Evolutionary conservation across 2,888 invertebrate genomes (phyloP).

Genomic region (Chesias legatella): DNA sequence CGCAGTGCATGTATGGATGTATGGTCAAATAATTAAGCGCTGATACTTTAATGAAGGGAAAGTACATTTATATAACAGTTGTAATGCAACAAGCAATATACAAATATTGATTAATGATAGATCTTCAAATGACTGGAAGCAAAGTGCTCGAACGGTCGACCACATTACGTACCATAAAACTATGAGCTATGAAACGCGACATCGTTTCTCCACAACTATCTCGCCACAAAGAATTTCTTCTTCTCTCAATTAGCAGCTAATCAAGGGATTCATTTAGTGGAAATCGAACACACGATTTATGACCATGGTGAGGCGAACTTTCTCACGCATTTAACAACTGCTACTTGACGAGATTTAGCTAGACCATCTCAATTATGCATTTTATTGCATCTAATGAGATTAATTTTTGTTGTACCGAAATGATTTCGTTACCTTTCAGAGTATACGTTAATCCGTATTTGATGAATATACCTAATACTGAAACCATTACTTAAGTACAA

Average conservation of each 20-base stretch:
- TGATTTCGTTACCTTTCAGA: too few relatives aligned
- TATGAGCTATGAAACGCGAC: constrained; percentile 40
- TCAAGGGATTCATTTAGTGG: constrained; percentile 66
- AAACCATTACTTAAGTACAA: too few relatives aligned
- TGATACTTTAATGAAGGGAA: constrained; percentile 44
- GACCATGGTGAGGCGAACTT: constrained; percentile 48
- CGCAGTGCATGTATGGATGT: constrained; percentile 3
- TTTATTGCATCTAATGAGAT: constrained; percentile 34
- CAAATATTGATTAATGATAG: constrained; percentile 60
- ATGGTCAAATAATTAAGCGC: constrained; percentile 17
- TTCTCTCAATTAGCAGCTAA: constrained; percentile 67
- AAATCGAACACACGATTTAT: constrained; percentile 60
- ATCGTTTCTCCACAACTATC: constrained; percentile 33
- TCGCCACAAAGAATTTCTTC: constrained; percentile 55
- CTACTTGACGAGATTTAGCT: constrained; percentile 43
- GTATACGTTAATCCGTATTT: too few relatives aligned
- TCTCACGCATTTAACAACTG: constrained; percentile 59
- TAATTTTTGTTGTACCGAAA: too few relatives aligned
- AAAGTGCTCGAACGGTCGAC: constrained; percentile 32
- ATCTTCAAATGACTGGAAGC: constrained; percentile 50
- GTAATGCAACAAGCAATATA: constrained; percentile 52
- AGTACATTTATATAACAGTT: constrained; percentile 65
- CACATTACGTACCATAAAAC: constrained; percentile 31
- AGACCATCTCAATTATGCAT: constrained; percentile 35
- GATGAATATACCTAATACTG: too few relatives aligned